These are phyloP conservation scores for Chrysaora quinquecirrha DNA, from an alignment of 30 jellyfish, hydroid and myxozoan genomes.

Conservation along the genomic window DNA sequence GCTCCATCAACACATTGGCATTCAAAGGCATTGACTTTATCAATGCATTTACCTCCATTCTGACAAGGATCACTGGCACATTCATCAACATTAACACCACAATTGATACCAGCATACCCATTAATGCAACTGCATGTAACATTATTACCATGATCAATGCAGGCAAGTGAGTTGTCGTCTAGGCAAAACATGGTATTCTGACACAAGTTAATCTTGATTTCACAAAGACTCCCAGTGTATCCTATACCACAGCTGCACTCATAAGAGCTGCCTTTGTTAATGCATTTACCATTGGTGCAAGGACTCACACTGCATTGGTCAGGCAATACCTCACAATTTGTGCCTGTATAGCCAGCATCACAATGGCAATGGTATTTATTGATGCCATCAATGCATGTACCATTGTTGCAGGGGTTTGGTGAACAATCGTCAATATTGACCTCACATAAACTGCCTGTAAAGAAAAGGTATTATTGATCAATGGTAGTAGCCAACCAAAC, in stretches of 20 bases:
- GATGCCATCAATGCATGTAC: constrained; percentile 81
- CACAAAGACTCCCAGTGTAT: constrained; percentile 80
- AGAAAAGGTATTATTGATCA: too few relatives aligned
- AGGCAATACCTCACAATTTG: constrained; percentile 47
- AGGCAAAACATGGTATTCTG: constrained; percentile 68
- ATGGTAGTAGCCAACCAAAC: too few relatives aligned
- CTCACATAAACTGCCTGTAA: constrained; percentile 70
- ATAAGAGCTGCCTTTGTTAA: constrained; percentile 20
- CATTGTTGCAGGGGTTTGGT: constrained; percentile 72
- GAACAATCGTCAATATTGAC: constrained; percentile 67
- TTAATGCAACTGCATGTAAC: constrained; percentile 75
- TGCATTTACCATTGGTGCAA: constrained; percentile 34
- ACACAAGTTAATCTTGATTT: constrained; percentile 76
- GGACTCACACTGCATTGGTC: constrained; percentile 43
- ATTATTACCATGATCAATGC: constrained; percentile 87
- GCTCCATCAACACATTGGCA: constrained; percentile 76
- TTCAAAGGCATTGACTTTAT: constrained; percentile 69
- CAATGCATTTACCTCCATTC: constrained; percentile 81
- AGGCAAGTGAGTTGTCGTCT: constrained; percentile 60
- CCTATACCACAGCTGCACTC: constrained; percentile 96
- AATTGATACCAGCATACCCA: constrained; percentile 87
- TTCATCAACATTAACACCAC: constrained; percentile 86
- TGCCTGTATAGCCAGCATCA: constrained; percentile 76
- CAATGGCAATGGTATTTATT: constrained; percentile 69
- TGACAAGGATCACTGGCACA: constrained; percentile 67